Percentiles rank a stretch among this genome's conserved stretches.
These are phyloP conservation scores for Drosophila melanogaster DNA, from an alignment of 1,140 invertebrate genomes.

Conservation along the genomic window DNA sequence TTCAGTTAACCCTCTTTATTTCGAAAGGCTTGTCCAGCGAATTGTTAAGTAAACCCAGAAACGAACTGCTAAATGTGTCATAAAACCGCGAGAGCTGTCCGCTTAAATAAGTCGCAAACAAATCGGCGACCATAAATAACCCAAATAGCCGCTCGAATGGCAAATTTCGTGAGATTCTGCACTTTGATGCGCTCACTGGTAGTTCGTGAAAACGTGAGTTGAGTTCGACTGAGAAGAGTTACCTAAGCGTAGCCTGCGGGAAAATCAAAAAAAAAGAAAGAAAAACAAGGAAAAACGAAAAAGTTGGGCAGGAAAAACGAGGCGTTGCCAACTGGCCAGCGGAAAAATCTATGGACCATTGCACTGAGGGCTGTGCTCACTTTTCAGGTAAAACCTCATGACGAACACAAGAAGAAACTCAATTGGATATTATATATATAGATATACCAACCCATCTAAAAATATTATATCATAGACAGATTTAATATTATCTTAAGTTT, in stretches of 20 bases:
- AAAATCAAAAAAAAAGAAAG: not conserved
- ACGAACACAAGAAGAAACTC: conserved; percentile 5
- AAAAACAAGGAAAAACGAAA: not conserved
- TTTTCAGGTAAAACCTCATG: conserved; percentile 49
- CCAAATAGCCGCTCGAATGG: conserved; percentile 76
- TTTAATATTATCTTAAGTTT: no score
- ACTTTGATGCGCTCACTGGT: conserved; percentile 69
- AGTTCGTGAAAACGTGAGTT: conserved; percentile 76
- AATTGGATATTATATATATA: no score
- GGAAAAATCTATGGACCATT: conserved; percentile 20
- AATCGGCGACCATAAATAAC: conserved; percentile 76
- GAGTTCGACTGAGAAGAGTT: conserved; percentile 58
- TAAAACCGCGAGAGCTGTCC: conserved; percentile 63
- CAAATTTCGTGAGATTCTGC: conserved; percentile 80
- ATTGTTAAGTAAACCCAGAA: conserved; percentile 24
- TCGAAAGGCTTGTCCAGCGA: conserved; percentile 25
- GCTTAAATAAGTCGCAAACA: conserved; percentile 72
- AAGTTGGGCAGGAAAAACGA: conserved; percentile 37
- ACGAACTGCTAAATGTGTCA: conserved; percentile 70
- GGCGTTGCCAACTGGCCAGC: conserved; percentile 50
- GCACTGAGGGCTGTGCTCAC: conserved; percentile 5
- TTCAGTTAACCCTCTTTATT: conserved; percentile 1
- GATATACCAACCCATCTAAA: no score
- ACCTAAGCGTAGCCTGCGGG: conserved; percentile 66
- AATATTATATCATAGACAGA: no score